phyloP scores from a whole-genome alignment of 2,113 vertebrate species.

The Bubo blakistoni region DNA sequence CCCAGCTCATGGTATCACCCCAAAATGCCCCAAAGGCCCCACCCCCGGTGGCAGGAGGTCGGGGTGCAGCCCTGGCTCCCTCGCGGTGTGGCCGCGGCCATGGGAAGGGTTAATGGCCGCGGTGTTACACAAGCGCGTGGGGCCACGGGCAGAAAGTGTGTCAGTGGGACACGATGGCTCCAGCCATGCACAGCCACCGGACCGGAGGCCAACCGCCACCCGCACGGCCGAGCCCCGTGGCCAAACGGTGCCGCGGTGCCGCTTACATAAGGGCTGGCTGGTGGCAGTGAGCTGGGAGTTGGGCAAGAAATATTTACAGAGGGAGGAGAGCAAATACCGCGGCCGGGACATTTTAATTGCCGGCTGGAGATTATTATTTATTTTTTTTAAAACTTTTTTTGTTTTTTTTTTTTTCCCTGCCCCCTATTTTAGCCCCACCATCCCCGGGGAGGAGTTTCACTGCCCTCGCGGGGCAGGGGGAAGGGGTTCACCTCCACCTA shows the following conservation, averaged over 20 bases:
- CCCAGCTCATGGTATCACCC: background rate
- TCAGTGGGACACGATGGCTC: conserved; percentile 61
- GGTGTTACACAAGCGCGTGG: conserved; percentile 20
- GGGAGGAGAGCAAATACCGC: conserved; percentile 34
- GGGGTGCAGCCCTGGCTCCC: accelerated
- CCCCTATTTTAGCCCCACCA: accelerated
- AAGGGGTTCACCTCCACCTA: background rate
- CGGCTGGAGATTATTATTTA: background rate
- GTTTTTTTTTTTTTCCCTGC: background rate
- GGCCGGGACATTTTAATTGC: conserved; percentile 60
- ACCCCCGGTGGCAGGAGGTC: accelerated
- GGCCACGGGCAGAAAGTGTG: conserved; percentile 51
- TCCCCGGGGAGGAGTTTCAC: background rate
- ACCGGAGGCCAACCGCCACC: background rate
- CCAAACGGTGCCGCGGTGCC: background rate
- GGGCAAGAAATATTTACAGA: conserved; percentile 37
- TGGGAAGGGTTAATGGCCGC: background rate
- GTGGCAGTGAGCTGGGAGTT: conserved; percentile 17
- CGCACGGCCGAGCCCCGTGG: background rate
- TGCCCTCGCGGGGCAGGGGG: accelerated
- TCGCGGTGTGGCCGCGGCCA: accelerated
- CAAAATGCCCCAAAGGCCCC: background rate
- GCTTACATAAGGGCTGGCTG: conserved; percentile 36
- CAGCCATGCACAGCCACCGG: background rate
- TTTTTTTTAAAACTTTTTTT: background rate